Evolutionary conservation across 2,888 invertebrate genomes (phyloP), one percentile per base, ranked within the genome.

Genomic region (Caenorhabditis auriculariae): DNA sequence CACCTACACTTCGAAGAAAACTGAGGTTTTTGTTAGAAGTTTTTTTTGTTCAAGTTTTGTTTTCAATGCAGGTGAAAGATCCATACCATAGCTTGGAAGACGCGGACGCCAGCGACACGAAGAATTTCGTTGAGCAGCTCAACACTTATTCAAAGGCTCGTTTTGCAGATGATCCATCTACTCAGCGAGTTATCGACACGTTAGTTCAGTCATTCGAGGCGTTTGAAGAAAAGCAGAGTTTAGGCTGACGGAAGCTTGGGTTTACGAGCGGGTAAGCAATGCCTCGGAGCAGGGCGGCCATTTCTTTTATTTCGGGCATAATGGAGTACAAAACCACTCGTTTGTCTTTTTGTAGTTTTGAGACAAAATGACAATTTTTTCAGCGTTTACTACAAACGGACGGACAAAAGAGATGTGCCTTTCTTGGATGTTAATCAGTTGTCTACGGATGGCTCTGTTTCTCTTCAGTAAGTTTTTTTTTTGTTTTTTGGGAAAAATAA

Each of bases 381-480:
- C 83, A 94, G 93, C 84, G 93, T 95, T 12, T 84, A 93, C 68
- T 95, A 91, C 84, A 88, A 91, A 27, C 91, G 91, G 86, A 88
- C 91, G 75, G 85, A 87, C 1, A 81, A 93, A 65, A 87, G 88
- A 23, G 87, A 87, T 73, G 0, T 57, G 57, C 88, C 93, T 28
- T 95, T 98, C 84, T 85, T 98, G n/a, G 94, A 98, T 84, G 94
- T 95, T 0, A 98, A 98, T 85, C 86, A 86, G n/a, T n/a, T 92
- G 84, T 91, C 93, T 0, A 90, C 94, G 77, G 90, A 96, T 85
- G 94, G 94, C 15, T 86, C 87, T n/a, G n/a, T n/a, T n/a, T n/a
- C n/a, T n/a, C n/a, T n/a, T n/a, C n/a, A n/a, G n/a, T n/a, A n/a
- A n/a, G n/a, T n/a, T n/a, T n/a, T n/a, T n/a, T n/a, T n/a, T n/a